These are phyloP conservation scores for Mesocricetus auratus DNA, from an alignment of 2,113 vertebrate species.

Conservation along the genomic window DNA sequence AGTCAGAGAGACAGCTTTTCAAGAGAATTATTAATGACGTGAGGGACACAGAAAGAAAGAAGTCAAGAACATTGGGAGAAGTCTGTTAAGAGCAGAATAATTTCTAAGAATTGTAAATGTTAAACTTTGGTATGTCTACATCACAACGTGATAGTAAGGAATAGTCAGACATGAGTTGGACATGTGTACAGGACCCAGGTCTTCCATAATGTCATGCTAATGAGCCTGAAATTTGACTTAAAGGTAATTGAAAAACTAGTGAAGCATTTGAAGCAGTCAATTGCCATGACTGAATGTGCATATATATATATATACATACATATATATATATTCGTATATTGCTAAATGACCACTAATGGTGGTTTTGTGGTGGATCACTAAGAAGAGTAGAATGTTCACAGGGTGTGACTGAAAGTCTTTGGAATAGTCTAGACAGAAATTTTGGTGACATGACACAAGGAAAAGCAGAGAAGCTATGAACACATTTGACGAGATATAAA, in stretches of 20 bases:
- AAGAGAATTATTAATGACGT: neutral
- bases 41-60: neutral
- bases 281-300: neutral
- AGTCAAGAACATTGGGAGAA: neutral
- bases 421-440: conserved; percentile 4
- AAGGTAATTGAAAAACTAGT: neutral
- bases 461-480: neutral
- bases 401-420: neutral
- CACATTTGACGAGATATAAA: neutral
- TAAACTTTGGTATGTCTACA: neutral
- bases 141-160: neutral
- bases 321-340: neutral
- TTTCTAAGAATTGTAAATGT: neutral
- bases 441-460: neutral
- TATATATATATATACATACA: neutral
- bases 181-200: neutral
- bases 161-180: neutral
- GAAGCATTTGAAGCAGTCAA: conserved; percentile 45
- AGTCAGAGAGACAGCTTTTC: neutral
- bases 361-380: neutral
- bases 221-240: conserved; percentile 32
- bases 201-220: conserved; percentile 8
- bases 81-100: neutral
- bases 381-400: neutral
- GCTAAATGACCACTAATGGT: neutral